Evolutionary conservation across 2,113 vertebrate genomes (phyloP).

Genomic region (Tichodroma muraria): DNA sequence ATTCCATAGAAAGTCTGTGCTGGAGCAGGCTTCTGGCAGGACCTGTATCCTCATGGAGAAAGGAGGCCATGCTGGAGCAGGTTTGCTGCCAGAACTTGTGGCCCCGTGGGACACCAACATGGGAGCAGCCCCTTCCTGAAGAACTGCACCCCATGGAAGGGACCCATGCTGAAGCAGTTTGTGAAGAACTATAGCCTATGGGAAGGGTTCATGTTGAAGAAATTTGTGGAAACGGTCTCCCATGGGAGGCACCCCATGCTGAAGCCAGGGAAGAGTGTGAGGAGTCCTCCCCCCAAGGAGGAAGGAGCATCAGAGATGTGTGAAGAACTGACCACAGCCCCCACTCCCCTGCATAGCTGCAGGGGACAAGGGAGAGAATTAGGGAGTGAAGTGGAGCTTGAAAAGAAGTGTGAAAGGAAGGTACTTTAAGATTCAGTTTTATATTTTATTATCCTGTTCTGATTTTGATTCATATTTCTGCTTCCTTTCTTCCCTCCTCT

Average conservation of each 20-base stretch:
- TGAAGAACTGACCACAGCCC: neutral
- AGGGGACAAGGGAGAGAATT: neutral
- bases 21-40: neutral
- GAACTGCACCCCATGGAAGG: neutral
- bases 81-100: neutral
- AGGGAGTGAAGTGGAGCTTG: neutral
- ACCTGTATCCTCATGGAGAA: neutral
- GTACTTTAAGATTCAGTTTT: neutral
- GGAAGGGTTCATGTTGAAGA: neutral
- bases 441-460: neutral
- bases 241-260: neutral
- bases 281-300: neutral
- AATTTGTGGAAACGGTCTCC: neutral
- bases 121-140: neutral
- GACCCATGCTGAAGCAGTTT: neutral
- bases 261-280: neutral
- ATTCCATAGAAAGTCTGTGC: neutral
- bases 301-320: neutral
- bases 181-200: neutral
- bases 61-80: neutral
- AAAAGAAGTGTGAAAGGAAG: neutral
- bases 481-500: neutral
- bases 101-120: no score
- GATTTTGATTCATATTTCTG: neutral
- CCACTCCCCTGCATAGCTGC: neutral